A percentile compares a stretch with the other conserved stretches of the same genome.
phyloP scores from a whole-genome alignment of 2,113 vertebrate species.

The Plecturocebus donacophilus region DNA sequence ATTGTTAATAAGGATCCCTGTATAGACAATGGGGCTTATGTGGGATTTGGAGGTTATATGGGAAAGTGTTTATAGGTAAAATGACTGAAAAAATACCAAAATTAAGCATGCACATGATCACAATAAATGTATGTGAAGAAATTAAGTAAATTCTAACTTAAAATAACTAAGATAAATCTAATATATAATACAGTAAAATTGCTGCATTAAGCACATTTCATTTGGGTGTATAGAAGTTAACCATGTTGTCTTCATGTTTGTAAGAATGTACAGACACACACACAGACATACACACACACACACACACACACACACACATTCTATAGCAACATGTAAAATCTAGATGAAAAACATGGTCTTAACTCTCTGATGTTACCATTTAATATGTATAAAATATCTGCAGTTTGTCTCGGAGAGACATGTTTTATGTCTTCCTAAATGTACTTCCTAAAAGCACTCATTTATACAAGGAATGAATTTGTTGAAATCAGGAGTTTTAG shows the following conservation, averaged over 20 bases:
- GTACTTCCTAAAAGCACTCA: neutral
- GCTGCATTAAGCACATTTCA: neutral
- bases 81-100: neutral
- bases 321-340: neutral
- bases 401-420: neutral
- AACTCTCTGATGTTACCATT: neutral
- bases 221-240: neutral
- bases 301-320: neutral
- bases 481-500: neutral
- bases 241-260: neutral
- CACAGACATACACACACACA: neutral
- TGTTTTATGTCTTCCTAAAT: no score
- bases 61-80: neutral
- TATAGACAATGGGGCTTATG: neutral
- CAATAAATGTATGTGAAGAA: neutral
- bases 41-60: neutral
- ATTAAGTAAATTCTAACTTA: neutral
- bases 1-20: neutral
- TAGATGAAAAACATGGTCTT: neutral
- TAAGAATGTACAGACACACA: neutral
- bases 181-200: neutral
- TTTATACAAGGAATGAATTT: neutral
- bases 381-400: neutral
- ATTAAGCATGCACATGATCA: neutral
- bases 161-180: neutral